Evolutionary conservation across 1,140 invertebrate species (phyloP).

Genomic region (Saxidomus purpurata): DNA sequence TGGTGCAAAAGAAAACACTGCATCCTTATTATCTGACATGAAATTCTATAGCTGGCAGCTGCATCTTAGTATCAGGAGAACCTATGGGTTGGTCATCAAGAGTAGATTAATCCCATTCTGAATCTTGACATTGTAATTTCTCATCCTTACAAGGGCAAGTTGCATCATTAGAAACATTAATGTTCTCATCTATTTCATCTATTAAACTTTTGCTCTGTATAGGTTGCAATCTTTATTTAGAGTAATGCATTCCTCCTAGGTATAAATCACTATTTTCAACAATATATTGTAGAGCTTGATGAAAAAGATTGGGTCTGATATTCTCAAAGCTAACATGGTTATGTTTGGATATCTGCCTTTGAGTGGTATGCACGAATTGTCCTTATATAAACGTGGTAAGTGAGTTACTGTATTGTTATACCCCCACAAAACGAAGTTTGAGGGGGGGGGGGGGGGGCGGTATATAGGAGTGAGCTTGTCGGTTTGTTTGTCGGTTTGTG

Average conservation of each 20-base stretch:
- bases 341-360: slow-evolving; percentile 34
- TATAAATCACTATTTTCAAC: slow-evolving; percentile 36
- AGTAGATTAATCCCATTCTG: slow-evolving; percentile 38
- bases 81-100: slow-evolving; percentile 23
- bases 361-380: slow-evolving; percentile 49
- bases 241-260: slow-evolving; percentile 22
- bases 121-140: slow-evolving; percentile 5
- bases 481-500: no score
- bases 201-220: neutral
- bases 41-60: slow-evolving; percentile 4
- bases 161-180: no score
- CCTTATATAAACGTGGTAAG: slow-evolving; percentile 38
- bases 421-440: slow-evolving; percentile 57
- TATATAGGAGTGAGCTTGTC: no score
- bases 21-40: neutral
- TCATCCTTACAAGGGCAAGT: no score
- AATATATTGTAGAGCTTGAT: slow-evolving; percentile 38
- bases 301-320: slow-evolving; percentile 42
- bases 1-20: slow-evolving; percentile 49
- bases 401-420: slow-evolving; percentile 34
- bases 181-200: no score
- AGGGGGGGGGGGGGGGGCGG: no score
- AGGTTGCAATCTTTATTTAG: slow-evolving; percentile 19
- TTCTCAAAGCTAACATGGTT: neutral
- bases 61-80: slow-evolving; percentile 33